Base-by-base conservation (phyloP, 2,888 invertebrate species). In the Phragmatobia fuliginosa region DNA sequence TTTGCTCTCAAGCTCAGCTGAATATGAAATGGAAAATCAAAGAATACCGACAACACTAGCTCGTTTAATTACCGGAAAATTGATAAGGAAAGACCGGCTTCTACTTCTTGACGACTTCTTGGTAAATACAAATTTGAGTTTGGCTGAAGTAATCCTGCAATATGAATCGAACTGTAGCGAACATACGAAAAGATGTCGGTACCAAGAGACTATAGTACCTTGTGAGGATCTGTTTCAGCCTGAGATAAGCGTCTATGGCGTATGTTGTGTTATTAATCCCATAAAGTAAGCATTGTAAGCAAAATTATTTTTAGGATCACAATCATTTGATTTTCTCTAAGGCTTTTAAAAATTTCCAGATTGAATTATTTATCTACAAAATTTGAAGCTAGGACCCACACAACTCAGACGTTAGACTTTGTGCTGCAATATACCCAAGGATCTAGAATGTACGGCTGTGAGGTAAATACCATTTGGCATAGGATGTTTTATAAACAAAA, bases 241-340 rank as follows among this genome's bases (percentile, higher is more conserved):
- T 65, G 81, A 88, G 45, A 38, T 91, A 4, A 93, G 90, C 0
- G 75, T 78, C 8, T 88, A 85, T 82, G 94, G 94, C 0, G 74
- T 87, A 1, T 94, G 94, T 75, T 94, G 94, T 72, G 84, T 91
- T 0, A 85, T 90, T 83, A 73, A 81, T 10, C 85, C 90, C 11
- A 33, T 78, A 1, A 85, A 80, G 93, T 92, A 75, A 84, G 87
- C 84, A 7, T 49, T 32, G 16, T 25, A 18, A 25, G 2, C 7
- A 58, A 16, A 18, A 18, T 18, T 3, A 2, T 7, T 18, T 41
- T 18, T 5, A 41, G 18, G 18, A 41, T 21, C 10, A n/a, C 10
- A 31, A 7, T 60, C 32, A 45, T 31, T 10, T 64, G 49, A 21
- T 38, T 38, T 38, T 38, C 38, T 38, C 41, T n/a, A 25, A 52